A percentile compares a stretch with the other conserved stretches of the same genome.
Evolutionary conservation across 2,113 vertebrate genomes (phyloP).

Genomic region (Mustela nigripes): DNA sequence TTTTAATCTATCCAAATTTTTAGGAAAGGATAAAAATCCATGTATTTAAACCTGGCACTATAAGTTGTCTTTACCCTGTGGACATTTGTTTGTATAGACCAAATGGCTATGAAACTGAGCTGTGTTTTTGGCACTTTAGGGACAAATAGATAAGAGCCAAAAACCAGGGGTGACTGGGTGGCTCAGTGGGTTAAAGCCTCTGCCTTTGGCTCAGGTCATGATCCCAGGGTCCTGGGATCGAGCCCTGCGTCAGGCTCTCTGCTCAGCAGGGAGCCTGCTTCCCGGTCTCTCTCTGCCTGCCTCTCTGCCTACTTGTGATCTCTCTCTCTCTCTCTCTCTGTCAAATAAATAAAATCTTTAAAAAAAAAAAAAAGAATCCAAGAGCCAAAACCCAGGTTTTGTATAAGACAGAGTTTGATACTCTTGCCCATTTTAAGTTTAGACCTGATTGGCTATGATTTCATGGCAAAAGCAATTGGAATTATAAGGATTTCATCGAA

Average conservation of each 20-base stretch:
- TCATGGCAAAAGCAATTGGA: background rate
- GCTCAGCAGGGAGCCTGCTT: too few relatives aligned
- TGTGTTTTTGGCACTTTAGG: background rate
- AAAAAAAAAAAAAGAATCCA: background rate
- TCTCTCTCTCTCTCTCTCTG: too few relatives aligned
- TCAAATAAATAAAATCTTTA: too few relatives aligned
- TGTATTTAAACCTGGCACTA: background rate
- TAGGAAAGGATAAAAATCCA: background rate
- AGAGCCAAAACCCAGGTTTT: background rate
- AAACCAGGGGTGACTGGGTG: background rate
- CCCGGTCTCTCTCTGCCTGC: too few relatives aligned
- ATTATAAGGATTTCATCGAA: background rate
- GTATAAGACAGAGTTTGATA: background rate
- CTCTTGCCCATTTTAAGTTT: background rate
- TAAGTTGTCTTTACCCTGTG: background rate
- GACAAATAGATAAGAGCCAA: background rate
- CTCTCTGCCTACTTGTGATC: too few relatives aligned
- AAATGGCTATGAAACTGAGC: background rate
- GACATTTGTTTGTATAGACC: background rate
- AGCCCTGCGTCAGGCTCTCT: too few relatives aligned
- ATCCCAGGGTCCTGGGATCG: too few relatives aligned
- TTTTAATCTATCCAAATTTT: background rate
- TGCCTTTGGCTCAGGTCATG: too few relatives aligned
- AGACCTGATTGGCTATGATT: background rate
- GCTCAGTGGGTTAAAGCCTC: too few relatives aligned